Evolutionary conservation across 2,113 vertebrate genomes (phyloP).

Genomic region (Marmota monax): DNA sequence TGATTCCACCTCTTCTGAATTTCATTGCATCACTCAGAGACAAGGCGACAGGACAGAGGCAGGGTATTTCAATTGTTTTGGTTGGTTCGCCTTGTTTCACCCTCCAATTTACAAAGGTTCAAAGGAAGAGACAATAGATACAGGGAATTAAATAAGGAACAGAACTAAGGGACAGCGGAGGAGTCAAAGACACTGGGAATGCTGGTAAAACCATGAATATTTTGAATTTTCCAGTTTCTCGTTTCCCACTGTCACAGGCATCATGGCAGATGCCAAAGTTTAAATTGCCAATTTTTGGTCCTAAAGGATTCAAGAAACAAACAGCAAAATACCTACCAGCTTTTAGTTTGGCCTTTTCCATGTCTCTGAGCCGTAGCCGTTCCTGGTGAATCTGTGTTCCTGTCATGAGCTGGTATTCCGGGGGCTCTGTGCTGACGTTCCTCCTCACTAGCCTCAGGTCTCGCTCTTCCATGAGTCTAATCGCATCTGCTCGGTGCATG

Average conservation of each 20-base stretch:
- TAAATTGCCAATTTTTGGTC: neutral
- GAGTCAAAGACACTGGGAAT: neutral
- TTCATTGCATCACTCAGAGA: neutral
- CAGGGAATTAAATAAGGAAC: neutral
- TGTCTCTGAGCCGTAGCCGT: constrained; percentile 89
- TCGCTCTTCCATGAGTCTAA: constrained; percentile 91
- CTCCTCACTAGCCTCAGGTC: constrained; percentile 91
- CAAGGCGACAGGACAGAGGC: neutral
- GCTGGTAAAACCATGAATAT: too few relatives aligned
- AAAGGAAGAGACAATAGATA: neutral
- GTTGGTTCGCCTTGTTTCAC: neutral
- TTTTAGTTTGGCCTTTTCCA: constrained; percentile 87
- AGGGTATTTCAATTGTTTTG: neutral
- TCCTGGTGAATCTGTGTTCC: constrained; percentile 94
- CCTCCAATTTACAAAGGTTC: neutral
- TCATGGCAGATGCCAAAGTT: neutral
- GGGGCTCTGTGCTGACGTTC: constrained; percentile 86
- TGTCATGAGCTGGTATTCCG: constrained; percentile 93
- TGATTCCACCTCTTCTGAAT: neutral
- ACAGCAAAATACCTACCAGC: constrained; percentile 83
- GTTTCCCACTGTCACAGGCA: neutral
- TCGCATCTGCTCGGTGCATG: constrained; percentile 91
- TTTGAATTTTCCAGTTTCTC: neutral
- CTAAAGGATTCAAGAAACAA: neutral
- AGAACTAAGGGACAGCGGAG: neutral